phyloP scores from a whole-genome alignment of 2,113 vertebrate species.

The Lepisosteus osseus region DNA sequence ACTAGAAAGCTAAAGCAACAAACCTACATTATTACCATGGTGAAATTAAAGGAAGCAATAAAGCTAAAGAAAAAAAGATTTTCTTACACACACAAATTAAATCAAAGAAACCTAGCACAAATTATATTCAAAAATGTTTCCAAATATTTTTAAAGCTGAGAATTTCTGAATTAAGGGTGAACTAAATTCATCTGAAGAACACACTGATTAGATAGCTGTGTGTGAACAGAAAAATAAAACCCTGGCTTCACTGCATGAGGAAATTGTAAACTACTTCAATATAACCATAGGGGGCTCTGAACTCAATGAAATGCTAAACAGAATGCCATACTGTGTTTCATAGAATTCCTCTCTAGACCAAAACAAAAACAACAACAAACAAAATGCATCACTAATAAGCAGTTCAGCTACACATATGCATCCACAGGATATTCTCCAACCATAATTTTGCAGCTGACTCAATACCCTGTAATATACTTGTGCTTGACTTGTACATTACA shows the following conservation, averaged over 20 bases:
- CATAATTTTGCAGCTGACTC: background rate
- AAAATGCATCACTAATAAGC: background rate
- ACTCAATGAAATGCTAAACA: background rate
- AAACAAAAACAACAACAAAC: background rate
- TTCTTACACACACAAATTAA: too few species aligned
- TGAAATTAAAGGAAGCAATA: too few species aligned
- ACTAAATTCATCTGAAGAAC: background rate
- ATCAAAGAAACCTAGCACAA: too few species aligned
- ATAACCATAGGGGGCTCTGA: background rate
- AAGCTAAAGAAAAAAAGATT: too few species aligned
- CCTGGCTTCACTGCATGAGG: background rate
- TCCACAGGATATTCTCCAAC: background rate
- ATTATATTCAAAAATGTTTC: background rate
- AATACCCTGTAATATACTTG: background rate
- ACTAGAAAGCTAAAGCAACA: too few species aligned
- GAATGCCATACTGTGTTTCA: background rate
- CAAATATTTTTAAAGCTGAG: background rate
- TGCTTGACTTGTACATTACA: background rate
- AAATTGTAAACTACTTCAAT: background rate
- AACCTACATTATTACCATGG: too few species aligned
- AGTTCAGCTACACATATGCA: background rate
- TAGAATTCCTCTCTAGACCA: background rate
- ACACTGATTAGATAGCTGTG: background rate
- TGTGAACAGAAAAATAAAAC: background rate
- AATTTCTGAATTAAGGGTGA: background rate